Base-by-base conservation (phyloP, 2,113 vertebrate species). In the Cavia aperea region DNA sequence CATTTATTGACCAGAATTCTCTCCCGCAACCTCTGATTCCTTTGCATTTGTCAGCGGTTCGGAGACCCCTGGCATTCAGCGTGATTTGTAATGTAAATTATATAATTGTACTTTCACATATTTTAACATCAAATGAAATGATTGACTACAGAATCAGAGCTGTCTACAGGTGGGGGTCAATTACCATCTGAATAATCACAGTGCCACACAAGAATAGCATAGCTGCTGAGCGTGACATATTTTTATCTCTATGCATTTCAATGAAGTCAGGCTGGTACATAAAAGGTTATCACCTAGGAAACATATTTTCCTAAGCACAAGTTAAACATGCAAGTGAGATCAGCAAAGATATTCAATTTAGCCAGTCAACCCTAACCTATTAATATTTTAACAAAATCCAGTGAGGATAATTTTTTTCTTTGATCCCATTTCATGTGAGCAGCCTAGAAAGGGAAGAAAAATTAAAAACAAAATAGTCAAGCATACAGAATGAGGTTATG, bases 271-370 rank as follows among this genome's bases (percentile, higher is more conserved):
- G 96, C 98, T 98, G 98, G 98, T 99, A 99, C 99, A 99, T 99
- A 99, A 99, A 99, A 99, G 99, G 99, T 99, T 99, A 99, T 99
- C 99, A 99, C 99, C 99, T 99, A 99, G 99, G 99, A 99, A 99
- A 99, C 99, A 99, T 99, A 99, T 99, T 99, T 99, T 99, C 98
- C 99, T 99, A 98, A 99, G 98, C 98, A 98, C 98, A 99, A 99
- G 99, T 99, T 99, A 99, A 99, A 99, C 99, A 99, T 98, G 98
- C 98, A 98, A 99, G 98, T 98, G 98, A 99, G 99, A 99, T 99
- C 98, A 98, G 99, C 98, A 99, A 98, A 99, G 99, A 99, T 99
- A 99, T 99, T 99, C 99, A 99, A 99, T 99, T 99, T 99, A 99
- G 98, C 99, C 99, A 99, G 98, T 99, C 99, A 99, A 99, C 99